phyloP scores from a whole-genome alignment of 2,888 invertebrate genomes.

The Pomacea canaliculata region DNA sequence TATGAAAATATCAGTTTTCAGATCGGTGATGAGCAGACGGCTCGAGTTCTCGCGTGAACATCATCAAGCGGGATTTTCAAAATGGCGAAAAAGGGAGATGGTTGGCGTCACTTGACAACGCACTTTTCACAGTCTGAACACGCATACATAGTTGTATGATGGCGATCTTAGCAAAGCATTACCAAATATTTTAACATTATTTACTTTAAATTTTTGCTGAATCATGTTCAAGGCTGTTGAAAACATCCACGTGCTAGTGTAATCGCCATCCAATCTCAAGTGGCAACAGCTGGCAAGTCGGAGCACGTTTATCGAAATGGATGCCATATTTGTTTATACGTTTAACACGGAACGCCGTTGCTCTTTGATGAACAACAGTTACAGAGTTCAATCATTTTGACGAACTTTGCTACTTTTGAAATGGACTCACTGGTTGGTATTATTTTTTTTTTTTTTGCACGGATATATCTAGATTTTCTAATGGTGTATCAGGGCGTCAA shows the following conservation, averaged over 20 bases:
- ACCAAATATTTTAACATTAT: background rate
- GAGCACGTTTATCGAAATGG: slow-evolving; percentile 15
- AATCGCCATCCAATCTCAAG: slow-evolving; percentile 14
- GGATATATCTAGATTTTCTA: too few species aligned
- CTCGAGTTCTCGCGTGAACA: too few species aligned
- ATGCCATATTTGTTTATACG: slow-evolving; percentile 2
- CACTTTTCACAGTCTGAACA: background rate
- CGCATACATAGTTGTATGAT: background rate
- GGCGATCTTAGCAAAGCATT: background rate
- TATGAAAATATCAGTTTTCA: too few species aligned
- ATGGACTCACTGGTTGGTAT: too few species aligned
- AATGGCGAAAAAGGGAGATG: slow-evolving; percentile 12
- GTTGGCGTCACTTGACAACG: slow-evolving; percentile 20
- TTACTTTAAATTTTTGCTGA: background rate
- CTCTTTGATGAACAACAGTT: background rate
- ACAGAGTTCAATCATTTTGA: too few species aligned
- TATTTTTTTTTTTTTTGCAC: too few species aligned
- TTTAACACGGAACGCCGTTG: background rate
- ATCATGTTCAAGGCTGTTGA: too few species aligned
- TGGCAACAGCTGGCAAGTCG: slow-evolving; percentile 5
- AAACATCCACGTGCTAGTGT: too few species aligned
- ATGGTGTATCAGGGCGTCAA: too few species aligned
- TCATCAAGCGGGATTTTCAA: slow-evolving; percentile 19
- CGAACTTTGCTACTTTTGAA: too few species aligned
- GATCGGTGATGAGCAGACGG: too few species aligned